Percentiles rank a stretch among this genome's conserved stretches.
Evolutionary conservation across 2,888 invertebrate genomes (phyloP).

Genomic region (Heterodera filipjevi): DNA sequence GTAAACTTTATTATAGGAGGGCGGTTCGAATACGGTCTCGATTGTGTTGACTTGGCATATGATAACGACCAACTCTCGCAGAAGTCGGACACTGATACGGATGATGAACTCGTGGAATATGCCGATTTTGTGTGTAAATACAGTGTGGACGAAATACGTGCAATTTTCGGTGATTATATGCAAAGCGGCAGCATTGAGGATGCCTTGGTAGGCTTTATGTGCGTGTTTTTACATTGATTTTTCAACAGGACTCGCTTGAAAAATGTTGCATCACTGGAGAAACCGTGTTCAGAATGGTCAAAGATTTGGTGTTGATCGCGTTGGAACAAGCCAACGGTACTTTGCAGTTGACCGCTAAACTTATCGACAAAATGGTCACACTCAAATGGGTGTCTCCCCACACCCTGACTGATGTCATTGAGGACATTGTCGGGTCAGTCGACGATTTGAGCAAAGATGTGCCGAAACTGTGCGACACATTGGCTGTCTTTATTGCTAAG

Average conservation of each 20-base stretch:
- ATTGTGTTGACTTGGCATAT: slow-evolving; percentile 44
- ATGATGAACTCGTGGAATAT: slow-evolving; percentile 47
- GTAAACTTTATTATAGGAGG: slow-evolving; percentile 20
- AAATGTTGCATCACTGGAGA: slow-evolving; percentile 38
- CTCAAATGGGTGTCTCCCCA: slow-evolving; percentile 21
- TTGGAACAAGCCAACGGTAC: slow-evolving; percentile 37
- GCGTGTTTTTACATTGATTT: not conserved
- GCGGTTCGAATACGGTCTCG: slow-evolving; percentile 49
- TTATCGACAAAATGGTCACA: slow-evolving; percentile 24
- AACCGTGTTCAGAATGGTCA: slow-evolving; percentile 37
- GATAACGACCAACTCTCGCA: slow-evolving; percentile 40
- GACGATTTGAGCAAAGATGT: slow-evolving; percentile 37
- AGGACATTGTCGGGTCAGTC: slow-evolving; percentile 38
- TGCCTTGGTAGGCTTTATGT: slow-evolving; percentile 39
- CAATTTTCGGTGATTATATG: slow-evolving; percentile 42
- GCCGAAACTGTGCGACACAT: slow-evolving; percentile 31
- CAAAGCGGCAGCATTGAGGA: slow-evolving; percentile 43
- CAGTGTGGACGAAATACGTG: slow-evolving; percentile 41
- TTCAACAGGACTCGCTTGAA: slow-evolving; percentile 28
- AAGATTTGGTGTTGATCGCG: slow-evolving; percentile 34
- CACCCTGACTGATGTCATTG: slow-evolving; percentile 28
- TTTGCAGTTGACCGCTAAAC: slow-evolving; percentile 33
- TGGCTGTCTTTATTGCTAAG: slow-evolving; percentile 43
- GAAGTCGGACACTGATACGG: slow-evolving; percentile 31
- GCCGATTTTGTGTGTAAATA: slow-evolving; percentile 41